Conservation (phyloP, 2,888 invertebrate species). For the Auanema freiburgensis region DNA sequence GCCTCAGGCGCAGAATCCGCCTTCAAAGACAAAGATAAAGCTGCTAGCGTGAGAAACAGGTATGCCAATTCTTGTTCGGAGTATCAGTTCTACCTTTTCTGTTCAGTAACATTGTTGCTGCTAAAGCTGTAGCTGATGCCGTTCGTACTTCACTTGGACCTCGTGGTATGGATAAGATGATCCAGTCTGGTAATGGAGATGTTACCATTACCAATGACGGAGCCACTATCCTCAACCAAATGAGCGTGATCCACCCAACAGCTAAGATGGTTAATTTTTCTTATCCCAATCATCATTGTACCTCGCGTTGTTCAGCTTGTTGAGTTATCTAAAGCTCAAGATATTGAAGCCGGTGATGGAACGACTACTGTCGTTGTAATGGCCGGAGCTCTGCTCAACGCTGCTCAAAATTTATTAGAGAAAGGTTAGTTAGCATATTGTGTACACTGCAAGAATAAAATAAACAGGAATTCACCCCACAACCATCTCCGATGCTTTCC, state of each 20-base stretch:
- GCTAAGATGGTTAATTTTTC: conserved; percentile 84
- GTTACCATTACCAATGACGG: conserved; percentile 99
- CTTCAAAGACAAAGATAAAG: conserved; percentile 75
- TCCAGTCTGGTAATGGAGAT: conserved; percentile 93
- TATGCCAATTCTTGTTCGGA: conserved; percentile 6
- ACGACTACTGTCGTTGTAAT: conserved; percentile 95
- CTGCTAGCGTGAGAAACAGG: conserved; percentile 68
- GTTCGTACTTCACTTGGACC: conserved; percentile 97
- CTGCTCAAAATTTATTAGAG: conserved; percentile 84
- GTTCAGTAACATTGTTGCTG: conserved; percentile 94
- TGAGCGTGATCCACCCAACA: conserved; percentile 96
- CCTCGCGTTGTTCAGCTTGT: conserved; percentile 76
- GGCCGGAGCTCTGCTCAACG: conserved; percentile 91
- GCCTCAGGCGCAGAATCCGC: conserved; percentile 41
- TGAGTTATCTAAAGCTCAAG: conserved; percentile 92
- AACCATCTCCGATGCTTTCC: conserved; percentile 93
- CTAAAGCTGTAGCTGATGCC: conserved; percentile 96
- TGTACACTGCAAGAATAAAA: too few relatives aligned
- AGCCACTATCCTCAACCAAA: conserved; percentile 97
- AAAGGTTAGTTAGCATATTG: conserved; percentile 69
- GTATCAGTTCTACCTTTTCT: neutral
- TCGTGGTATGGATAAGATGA: conserved; percentile 99
- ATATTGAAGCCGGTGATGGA: conserved; percentile 98
- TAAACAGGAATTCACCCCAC: conserved; percentile 88
- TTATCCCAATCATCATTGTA: neutral